Evolutionary conservation across 2,113 vertebrate species (phyloP), one percentile per base, ranked within the genome.

Genomic region (Oncorhynchus gorbuscha): DNA sequence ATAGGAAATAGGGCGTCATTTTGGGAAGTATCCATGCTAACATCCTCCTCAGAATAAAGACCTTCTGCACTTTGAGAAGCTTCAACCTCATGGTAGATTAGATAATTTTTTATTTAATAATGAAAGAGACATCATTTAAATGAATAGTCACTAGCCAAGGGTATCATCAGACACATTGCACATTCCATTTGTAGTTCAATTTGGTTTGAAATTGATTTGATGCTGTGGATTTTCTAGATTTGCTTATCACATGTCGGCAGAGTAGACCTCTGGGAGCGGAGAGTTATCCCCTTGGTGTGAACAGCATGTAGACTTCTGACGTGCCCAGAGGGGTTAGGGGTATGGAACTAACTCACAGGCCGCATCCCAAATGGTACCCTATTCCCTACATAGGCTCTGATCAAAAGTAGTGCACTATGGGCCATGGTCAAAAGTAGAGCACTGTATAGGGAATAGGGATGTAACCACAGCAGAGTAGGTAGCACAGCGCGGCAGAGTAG

Each of bases 41-140:
- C 9, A 45, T 45, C 39, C 39, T 45, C 2, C 39, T 11, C 9
- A 11, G 39, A 45, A 45, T 45, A 11, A 11, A 45, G 9, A 45
- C 39, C 39, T 45, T 45, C 9, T 45, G 39, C 39, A 45, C 9
- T 45, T 45, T 58, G 16, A 58, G 18, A 62, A 8, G 59, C 59
- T 20, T 62, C n/a, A 62, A n/a, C 2, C 7, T 62, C 59, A 62
- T 62, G 20, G 59, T n/a, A 62, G 18, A 62, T 62, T 62, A 24
- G 20, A 62, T 24, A 0, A 7, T 62, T 9, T 62, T 62, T 18
- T 1, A 62, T 62, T 62, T 22, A n/a, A 62, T 62, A 9, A 16
- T 72, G 51, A 71, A 76, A 73, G 68, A 79, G 73, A 77, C 74
- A 71, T 77, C 26, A 77, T 84, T 79, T 69, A 65, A 32, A 26